These are phyloP conservation scores for Phortica magna DNA, from an alignment of 2,888 invertebrate genomes.

Conservation along the genomic window DNA sequence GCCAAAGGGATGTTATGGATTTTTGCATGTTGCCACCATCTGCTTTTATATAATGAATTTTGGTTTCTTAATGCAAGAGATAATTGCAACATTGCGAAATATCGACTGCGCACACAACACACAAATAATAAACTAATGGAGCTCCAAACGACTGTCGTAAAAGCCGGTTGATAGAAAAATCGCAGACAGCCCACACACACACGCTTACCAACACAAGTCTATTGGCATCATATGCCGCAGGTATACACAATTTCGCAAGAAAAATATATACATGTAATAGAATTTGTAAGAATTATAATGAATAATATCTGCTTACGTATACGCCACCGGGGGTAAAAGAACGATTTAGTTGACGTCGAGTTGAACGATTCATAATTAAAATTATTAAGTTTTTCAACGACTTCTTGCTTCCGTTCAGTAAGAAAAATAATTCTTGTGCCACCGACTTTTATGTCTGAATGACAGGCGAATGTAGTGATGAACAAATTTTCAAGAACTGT, in stretches of 20 bases:
- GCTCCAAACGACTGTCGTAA: background rate
- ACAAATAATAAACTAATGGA: background rate
- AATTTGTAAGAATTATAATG: background rate
- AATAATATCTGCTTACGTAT: slow-evolving; percentile 57
- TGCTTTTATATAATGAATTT: no score
- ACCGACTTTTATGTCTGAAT: no score
- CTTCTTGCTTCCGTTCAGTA: no score
- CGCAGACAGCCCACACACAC: slow-evolving; percentile 2
- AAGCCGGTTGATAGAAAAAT: background rate
- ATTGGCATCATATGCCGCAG: background rate
- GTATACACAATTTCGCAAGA: slow-evolving; percentile 15
- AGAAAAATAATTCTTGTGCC: no score
- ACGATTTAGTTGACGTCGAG: slow-evolving; percentile 51
- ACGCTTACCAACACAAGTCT: background rate
- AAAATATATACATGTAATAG: background rate
- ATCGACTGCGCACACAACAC: no score
- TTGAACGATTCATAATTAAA: slow-evolving; percentile 60
- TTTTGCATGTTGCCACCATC: no score
- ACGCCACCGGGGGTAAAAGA: slow-evolving; percentile 61
- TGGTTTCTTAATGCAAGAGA: background rate
- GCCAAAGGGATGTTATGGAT: no score
- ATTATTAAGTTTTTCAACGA: background rate
- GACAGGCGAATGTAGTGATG: no score
- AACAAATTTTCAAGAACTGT: no score
- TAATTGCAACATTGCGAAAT: background rate